Percentiles rank a stretch among this genome's conserved stretches.
Evolutionary conservation across 2,797 vertebrate genomes (phyloP).

Genomic region (Coreius guichenoti): DNA sequence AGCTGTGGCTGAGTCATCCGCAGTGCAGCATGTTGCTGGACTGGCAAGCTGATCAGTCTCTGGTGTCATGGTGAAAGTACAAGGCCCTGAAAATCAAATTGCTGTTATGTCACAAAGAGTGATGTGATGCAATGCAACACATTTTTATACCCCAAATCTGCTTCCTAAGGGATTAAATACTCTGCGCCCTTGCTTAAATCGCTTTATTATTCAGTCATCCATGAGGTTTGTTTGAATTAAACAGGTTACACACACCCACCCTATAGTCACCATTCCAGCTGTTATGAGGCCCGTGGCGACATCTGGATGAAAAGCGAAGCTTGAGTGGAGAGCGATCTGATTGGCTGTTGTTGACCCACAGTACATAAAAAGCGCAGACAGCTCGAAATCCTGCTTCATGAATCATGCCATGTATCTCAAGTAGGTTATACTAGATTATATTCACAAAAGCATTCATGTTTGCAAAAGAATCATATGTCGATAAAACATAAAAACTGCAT

Average conservation of each 20-base stretch:
- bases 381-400: constrained; percentile 11
- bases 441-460: neutral
- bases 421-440: neutral
- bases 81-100: constrained; percentile 43
- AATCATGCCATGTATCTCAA: neutral
- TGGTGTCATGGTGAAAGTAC: constrained; percentile 55
- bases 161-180: constrained; percentile 14
- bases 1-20: constrained; percentile 86
- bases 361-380: neutral
- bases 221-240: neutral
- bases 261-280: constrained; percentile 4
- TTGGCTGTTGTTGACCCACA: constrained; percentile 10
- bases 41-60: constrained; percentile 51
- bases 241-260: neutral
- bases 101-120: constrained; percentile 44
- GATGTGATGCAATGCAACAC: constrained; percentile 31
- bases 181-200: neutral
- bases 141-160: constrained; percentile 17
- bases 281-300: constrained; percentile 17
- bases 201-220: neutral
- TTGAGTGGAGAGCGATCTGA: neutral
- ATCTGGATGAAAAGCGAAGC: constrained; percentile 28
- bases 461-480: constrained; percentile 2
- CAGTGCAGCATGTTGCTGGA: constrained; percentile 77
- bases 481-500: neutral